Percentiles rank a stretch among this genome's conserved stretches.
phyloP scores from a whole-genome alignment of 2,797 vertebrate species.

The Caiman crocodilus region DNA sequence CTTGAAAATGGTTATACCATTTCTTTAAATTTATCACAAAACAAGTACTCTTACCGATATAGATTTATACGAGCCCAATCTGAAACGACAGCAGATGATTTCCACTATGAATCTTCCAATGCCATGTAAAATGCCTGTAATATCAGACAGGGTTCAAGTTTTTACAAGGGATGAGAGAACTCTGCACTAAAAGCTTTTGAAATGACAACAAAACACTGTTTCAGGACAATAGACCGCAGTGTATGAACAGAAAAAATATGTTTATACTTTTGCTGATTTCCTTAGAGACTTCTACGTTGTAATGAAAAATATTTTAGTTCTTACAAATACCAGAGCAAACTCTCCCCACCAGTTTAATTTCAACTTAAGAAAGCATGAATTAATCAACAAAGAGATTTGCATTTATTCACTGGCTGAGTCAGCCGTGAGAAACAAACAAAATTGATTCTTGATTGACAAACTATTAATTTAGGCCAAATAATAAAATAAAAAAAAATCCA shows the following conservation, averaged over 20 bases:
- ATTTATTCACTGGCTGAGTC: neutral
- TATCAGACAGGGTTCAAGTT: slow-evolving; percentile 1
- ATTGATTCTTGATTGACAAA: no score
- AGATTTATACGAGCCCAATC: slow-evolving; percentile 87
- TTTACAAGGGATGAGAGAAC: neutral
- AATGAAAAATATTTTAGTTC: neutral
- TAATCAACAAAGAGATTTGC: neutral
- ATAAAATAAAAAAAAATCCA: no score
- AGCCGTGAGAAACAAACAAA: no score
- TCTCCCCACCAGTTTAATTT: neutral
- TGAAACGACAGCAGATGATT: slow-evolving; percentile 93
- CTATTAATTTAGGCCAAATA: no score
- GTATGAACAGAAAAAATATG: neutral
- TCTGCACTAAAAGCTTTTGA: slow-evolving; percentile 22
- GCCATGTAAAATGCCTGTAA: slow-evolving; percentile 93
- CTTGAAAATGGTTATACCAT: neutral
- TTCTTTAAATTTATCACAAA: neutral
- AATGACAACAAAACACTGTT: neutral
- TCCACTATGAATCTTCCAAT: slow-evolving; percentile 93
- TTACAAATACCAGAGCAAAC: neutral
- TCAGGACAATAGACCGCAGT: no score
- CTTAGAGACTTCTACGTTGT: neutral
- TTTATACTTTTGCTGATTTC: neutral
- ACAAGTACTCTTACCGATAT: slow-evolving; percentile 73
- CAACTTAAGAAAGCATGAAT: neutral